Percentiles rank a stretch among this genome's conserved stretches.
Evolutionary conservation across 2,797 vertebrate genomes (phyloP).

Genomic region (Sebastes diaconus): DNA sequence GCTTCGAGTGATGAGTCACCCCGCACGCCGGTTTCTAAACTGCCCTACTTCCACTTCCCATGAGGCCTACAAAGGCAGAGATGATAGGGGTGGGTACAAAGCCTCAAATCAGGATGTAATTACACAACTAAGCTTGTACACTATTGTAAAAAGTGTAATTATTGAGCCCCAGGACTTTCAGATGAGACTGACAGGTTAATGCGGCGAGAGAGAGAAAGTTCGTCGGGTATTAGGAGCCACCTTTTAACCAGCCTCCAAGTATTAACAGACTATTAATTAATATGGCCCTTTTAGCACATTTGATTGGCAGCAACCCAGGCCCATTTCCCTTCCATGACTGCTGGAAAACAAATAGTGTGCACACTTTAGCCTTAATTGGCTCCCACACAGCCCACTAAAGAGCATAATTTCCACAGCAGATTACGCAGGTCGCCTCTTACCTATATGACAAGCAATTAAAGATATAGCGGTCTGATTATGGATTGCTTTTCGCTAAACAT

Average conservation of each 20-base stretch:
- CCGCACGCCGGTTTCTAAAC: slow-evolving; percentile 26
- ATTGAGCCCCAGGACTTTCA: neutral
- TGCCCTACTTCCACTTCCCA: slow-evolving; percentile 21
- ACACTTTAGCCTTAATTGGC: slow-evolving; percentile 57
- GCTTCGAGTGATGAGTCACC: slow-evolving; percentile 41
- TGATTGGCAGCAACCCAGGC: slow-evolving; percentile 65
- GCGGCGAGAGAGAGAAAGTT: slow-evolving; percentile 2
- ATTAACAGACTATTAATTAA: slow-evolving; percentile 59
- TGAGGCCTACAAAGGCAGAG: neutral
- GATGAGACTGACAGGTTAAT: slow-evolving; percentile 46
- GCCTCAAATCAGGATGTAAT: slow-evolving; percentile 30
- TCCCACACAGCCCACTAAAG: slow-evolving; percentile 5
- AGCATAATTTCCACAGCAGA: slow-evolving; percentile 45
- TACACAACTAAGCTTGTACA: slow-evolving; percentile 16
- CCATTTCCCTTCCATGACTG: slow-evolving; percentile 31
- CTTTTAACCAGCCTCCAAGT: slow-evolving; percentile 39
- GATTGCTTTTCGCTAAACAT: slow-evolving; percentile 52
- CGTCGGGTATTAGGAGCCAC: slow-evolving; percentile 23
- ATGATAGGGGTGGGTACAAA: neutral
- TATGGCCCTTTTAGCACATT: slow-evolving; percentile 35
- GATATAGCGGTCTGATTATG: slow-evolving; percentile 36
- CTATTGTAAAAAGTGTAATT: slow-evolving; percentile 35
- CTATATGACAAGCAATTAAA: slow-evolving; percentile 70
- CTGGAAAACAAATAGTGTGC: slow-evolving; percentile 43
- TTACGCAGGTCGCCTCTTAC: slow-evolving; percentile 43